Conservation (phyloP, 2,113 vertebrate species). For the Ciconia stormi region DNA sequence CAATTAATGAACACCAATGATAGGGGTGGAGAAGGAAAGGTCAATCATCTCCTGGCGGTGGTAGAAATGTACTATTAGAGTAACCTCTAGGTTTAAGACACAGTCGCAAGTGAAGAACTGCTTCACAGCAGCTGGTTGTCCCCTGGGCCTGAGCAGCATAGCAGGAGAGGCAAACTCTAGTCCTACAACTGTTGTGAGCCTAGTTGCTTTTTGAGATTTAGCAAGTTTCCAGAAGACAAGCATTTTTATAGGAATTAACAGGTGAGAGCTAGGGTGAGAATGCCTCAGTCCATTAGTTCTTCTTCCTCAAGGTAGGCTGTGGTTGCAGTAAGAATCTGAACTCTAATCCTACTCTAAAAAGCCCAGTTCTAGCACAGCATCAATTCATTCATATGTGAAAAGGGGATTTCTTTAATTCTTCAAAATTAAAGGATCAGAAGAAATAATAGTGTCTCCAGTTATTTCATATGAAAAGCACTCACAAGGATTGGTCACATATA, state of each 20-base stretch:
- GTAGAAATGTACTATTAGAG: not conserved
- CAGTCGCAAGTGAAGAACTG: not conserved
- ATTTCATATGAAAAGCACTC: not conserved
- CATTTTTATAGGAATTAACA: not conserved
- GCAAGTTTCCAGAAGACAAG: not conserved
- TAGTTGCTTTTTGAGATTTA: not conserved
- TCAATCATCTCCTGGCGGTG: not conserved
- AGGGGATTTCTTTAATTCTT: not conserved
- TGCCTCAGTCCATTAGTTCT: not conserved
- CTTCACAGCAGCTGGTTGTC: not conserved
- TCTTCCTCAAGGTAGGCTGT: not conserved
- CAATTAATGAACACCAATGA: not conserved
- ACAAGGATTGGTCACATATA: not conserved
- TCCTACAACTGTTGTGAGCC: not conserved
- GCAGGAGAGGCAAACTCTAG: not conserved
- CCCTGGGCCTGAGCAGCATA: not conserved
- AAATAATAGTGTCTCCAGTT: not conserved
- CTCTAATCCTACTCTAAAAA: not conserved
- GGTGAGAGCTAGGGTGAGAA: not conserved
- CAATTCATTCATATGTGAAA: not conserved
- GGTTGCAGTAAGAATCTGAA: not conserved
- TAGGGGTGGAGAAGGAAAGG: not conserved
- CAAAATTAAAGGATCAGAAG: not conserved
- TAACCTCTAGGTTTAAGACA: not conserved
- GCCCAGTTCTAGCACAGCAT: not conserved